Base-by-base conservation (phyloP, 2,113 vertebrate genomes). In the Gasterosteus nipponicus region DNA sequence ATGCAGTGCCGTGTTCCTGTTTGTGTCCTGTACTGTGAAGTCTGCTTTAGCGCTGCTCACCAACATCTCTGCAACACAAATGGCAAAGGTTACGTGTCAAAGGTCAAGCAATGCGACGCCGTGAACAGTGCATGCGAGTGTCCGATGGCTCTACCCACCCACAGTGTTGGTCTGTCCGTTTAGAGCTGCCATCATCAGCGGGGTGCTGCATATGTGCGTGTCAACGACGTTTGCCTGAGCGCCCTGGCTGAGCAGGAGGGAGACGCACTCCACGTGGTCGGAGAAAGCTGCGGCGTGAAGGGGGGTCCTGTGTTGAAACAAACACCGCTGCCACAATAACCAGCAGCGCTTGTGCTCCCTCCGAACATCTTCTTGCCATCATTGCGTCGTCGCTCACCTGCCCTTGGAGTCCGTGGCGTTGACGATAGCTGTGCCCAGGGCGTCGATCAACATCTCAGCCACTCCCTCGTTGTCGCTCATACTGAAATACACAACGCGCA, bases 121-220 rank as follows among this genome's bases (percentile, higher is more conserved):
- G 22, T 26, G 18, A 44, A 9, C 0, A 26, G 10, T 49, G 35
- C 2, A n/a, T 26, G 7, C 3, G 0, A 29, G 15, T 44, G 54
- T 47, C 22, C 15, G 8, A 49, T 2, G 39, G 8, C 11, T 9
- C 10, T 49, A 91, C 92, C 82, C 95, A 99, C 98, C 98, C 85
- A 99, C 97, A 80, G 97, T 95, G 56, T 97, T 98, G 0, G 97
- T 98, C 80, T 99, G 98, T 75, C 98, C 98, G 10, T 97, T 97
- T 76, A 98, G 96, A 73, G 97, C 96, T 33, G 98, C 97, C 97
- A 98, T 99, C 98, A 99, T 99, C 70, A 99, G 94, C 10, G 98
- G 96, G 0, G 97, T 99, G 86, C 96, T 96, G 76, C 94, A 94
- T 44, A 92, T 91, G 79, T 82, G 78, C 9, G 93, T 92, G 90